Evolutionary conservation across 1,140 invertebrate genomes (phyloP), one percentile per base, ranked within the genome.

Genomic region (Delia radicum): DNA sequence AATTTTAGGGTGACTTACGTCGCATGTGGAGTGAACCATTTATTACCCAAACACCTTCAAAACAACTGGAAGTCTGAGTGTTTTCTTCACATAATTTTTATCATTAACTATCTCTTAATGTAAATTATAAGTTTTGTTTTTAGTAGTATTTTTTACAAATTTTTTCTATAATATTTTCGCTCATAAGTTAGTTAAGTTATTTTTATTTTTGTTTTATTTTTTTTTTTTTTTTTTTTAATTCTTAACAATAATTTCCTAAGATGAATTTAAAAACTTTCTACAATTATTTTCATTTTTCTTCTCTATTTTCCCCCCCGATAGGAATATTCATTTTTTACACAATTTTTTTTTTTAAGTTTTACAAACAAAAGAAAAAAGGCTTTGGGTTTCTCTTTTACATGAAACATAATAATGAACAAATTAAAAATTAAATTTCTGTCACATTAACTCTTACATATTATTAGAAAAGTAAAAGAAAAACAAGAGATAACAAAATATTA

Each of bases 1-100:
- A 6, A 37, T 67, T 77, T 12, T 85, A 98, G 96, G 96, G 96
- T 79, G 97, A 98, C 89, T 89, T 98, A 76, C 90, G 96, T 85
- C 91, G 96, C 80, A 98, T 98, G 96, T 98, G 97, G 97, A 96
- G 95, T 83, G 96, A 98, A 89, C 96, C 97, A 37, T 98, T 98
- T 87, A 95, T 95, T 87, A 90, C 92, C 79, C 92, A 94, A 81
- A 90, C 89, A 84, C 90, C 91, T 79, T 80, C 85, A 82, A 86
- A 86, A 82, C 85, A 86, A 84, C 78, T 86, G 80, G 85, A 86
- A 85, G 85, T 86, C 82, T 86, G 85, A 85, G 84, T 85, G 82
- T 83, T 85, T 74, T 62, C 61, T 37, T 69, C 61, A 69, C 33
- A 69, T 69, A 69, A 18, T 69, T 33, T 69, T 69, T 33, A 33